These are phyloP conservation scores for Caenorhabditis briggsae DNA, from an alignment of 1,140 invertebrate genomes.

Conservation along the genomic window DNA sequence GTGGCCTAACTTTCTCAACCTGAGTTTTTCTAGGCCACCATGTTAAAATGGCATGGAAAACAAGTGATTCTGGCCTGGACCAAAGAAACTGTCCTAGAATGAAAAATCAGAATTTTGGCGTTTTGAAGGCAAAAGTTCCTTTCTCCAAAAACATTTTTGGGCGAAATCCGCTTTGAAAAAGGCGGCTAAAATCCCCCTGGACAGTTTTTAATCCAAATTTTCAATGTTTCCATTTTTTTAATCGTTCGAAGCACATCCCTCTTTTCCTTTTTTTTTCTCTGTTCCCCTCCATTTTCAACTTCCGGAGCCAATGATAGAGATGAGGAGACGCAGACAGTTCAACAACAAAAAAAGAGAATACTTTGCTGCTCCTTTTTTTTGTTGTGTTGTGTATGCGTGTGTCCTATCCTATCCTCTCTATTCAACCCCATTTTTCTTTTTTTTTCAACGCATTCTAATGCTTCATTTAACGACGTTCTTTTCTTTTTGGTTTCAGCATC, in stretches of 20 bases:
- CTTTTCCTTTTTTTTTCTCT: constrained; percentile 1
- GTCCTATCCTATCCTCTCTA: too few species aligned
- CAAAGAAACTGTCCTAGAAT: too few species aligned
- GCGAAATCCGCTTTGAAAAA: too few species aligned
- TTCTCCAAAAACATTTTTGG: too few species aligned
- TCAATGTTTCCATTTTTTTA: background rate
- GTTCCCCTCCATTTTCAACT: constrained; percentile 3
- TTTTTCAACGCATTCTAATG: background rate
- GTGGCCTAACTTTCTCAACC: too few species aligned
- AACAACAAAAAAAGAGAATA: background rate
- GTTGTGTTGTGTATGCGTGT: too few species aligned
- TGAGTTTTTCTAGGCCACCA: too few species aligned
- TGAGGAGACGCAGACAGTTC: background rate
- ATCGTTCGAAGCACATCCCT: background rate
- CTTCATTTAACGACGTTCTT: background rate
- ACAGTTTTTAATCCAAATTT: background rate
- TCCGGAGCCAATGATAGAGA: constrained; percentile 6
- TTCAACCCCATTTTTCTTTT: background rate
- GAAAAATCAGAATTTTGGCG: background rate
- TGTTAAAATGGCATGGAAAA: too few species aligned
- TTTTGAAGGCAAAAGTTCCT: too few species aligned
- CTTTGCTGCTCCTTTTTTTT: background rate
- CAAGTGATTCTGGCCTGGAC: too few species aligned
- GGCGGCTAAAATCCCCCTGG: too few species aligned
- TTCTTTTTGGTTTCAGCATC: background rate